phyloP scores from a whole-genome alignment of 1,140 invertebrate genomes.

The Helicoverpa zea region DNA sequence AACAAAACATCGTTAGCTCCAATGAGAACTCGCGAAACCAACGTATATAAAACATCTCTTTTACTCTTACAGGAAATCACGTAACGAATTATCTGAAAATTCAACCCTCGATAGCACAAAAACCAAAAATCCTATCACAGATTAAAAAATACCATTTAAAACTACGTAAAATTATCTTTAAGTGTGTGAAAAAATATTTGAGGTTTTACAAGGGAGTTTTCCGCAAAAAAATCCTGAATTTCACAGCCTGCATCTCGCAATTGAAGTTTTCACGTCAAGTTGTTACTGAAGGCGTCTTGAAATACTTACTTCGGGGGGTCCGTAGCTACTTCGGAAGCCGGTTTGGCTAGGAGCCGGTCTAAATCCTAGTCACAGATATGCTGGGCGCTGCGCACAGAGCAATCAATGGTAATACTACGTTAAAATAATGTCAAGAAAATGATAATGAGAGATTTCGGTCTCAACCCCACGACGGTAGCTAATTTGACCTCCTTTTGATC shows the following conservation, averaged over 20 bases:
- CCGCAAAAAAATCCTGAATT: background rate
- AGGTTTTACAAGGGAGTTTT: background rate
- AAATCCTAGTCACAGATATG: conserved; percentile 17
- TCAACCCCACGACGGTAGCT: conserved; percentile 21
- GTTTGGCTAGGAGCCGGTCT: conserved; percentile 30
- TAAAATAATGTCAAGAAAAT: conserved; percentile 28
- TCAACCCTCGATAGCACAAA: background rate
- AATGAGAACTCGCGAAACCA: background rate
- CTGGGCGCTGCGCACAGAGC: background rate
- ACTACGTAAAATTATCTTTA: background rate
- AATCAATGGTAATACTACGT: conserved; percentile 10
- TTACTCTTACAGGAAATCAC: background rate
- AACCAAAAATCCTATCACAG: background rate
- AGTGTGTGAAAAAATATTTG: background rate
- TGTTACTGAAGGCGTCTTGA: background rate
- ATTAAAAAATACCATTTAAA: background rate
- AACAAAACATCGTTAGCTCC: background rate
- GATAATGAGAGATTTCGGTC: conserved; percentile 25
- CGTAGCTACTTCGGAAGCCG: conserved; percentile 24
- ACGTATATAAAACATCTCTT: background rate
- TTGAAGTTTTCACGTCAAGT: background rate
- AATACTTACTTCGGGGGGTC: background rate
- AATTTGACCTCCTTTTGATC: background rate
- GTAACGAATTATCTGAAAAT: background rate
- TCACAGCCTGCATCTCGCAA: background rate